Base-by-base conservation (phyloP, 2,888 invertebrate genomes). In the Napeogenes inachia region DNA sequence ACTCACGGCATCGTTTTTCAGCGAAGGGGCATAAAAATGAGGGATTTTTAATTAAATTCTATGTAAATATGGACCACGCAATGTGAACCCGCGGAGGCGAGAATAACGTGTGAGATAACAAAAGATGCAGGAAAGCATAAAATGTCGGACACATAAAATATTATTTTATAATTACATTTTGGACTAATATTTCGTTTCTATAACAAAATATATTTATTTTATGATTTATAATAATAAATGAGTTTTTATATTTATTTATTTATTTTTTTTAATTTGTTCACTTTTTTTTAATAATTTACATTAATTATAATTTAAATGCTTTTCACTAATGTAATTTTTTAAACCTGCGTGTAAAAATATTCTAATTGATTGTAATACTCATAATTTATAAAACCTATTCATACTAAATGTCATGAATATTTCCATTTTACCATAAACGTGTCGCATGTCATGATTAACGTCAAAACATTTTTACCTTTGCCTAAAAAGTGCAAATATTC, bases 1-100 rank as follows among this genome's bases (percentile, higher is more conserved):
- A 63, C 59, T 58, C 57, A 62, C 60, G 60, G 47, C 60, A 60
- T 62, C 38, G 61, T 64, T 67, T 68, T 67, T 67, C 61, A 60
- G 57, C 46, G 61, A 59, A 62, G 47, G 54, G 54, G 57, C 60
- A 63, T 66, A 64, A 80, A 77, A 81, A 77, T 73, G 74, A 66
- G 70, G 75, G 75, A 69, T 79, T 81, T 50, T 85, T 79, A 84
- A 85, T 85, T 84, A 84, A 84, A 82, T 79, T 77, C 80, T 79
- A 80, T 78, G 78, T 76, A 81, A 83, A 84, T 79, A 80, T 75
- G 75, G 71, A 77, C 65, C 68, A 68, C 62, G 70, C 72, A 67
- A 66, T 66, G 72, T 78, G 72, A 84, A 75, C 79, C 21, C 80
- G 81, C 68, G 66, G 63, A 65, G 75, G 72, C 75, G 60, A 68